Conservation (phyloP, 1,140 invertebrate species). For the Leptopilina boulardi region DNA sequence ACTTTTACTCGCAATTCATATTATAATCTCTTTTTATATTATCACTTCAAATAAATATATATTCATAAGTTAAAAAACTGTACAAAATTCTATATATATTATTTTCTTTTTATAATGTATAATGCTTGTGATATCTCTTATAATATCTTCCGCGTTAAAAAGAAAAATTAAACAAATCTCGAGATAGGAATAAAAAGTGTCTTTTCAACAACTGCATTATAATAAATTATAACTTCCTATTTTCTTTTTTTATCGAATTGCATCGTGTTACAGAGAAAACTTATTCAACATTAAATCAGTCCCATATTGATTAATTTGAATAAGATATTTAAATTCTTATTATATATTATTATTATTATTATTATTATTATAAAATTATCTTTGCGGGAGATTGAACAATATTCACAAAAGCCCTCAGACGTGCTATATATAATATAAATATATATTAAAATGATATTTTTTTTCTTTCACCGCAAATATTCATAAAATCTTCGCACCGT, state of each 20-base stretch:
- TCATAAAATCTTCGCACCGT: conserved; percentile 57
- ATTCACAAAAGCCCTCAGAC: neutral
- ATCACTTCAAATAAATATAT: no score
- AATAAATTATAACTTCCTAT: neutral
- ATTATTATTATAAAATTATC: conserved; percentile 27
- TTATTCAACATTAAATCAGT: neutral
- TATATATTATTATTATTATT: no score
- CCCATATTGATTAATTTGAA: neutral
- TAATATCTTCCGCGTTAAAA: no score
- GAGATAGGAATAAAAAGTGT: no score
- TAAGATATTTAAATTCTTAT: neutral
- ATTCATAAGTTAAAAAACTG: no score
- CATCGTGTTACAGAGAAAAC: neutral
- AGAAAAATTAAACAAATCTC: no score
- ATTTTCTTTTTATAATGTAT: no score
- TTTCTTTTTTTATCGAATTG: neutral
- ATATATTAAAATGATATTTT: conserved; percentile 13
- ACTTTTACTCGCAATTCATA: no score
- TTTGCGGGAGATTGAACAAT: neutral
- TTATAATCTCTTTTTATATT: no score
- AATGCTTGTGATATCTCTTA: no score
- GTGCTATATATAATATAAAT: no score
- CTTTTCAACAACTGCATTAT: neutral
- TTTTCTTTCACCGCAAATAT: conserved; percentile 31
- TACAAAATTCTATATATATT: no score